Evolutionary conservation across 1,140 invertebrate genomes (phyloP).

Genomic region (Latrodectus geometricus): DNA sequence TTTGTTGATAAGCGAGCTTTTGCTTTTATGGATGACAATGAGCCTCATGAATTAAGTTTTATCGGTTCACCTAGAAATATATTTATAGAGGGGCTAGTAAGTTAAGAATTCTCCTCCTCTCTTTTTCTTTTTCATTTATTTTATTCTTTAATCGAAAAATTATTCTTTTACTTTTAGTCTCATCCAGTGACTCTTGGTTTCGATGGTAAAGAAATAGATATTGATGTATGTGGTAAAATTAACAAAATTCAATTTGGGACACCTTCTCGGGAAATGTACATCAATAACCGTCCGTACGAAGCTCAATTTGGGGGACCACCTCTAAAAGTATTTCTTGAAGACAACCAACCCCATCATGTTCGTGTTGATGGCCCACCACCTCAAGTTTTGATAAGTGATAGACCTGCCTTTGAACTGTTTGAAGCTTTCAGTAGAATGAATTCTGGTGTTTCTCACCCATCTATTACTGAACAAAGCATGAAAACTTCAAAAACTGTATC

Average conservation of each 20-base stretch:
- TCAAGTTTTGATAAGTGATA: conserved; percentile 73
- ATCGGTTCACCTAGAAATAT: conserved; percentile 68
- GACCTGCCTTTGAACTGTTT: conserved; percentile 63
- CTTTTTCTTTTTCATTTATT: background rate
- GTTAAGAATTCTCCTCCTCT: background rate
- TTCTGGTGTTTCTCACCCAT: background rate
- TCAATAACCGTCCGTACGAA: conserved; percentile 87
- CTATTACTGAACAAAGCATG: background rate
- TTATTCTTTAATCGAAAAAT: background rate
- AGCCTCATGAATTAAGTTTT: conserved; percentile 87
- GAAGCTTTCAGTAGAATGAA: conserved; percentile 13
- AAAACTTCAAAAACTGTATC: background rate
- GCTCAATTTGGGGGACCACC: conserved; percentile 93
- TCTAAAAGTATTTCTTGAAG: conserved; percentile 82
- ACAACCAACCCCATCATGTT: conserved; percentile 84
- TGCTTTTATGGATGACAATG: conserved; percentile 71
- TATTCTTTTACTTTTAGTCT: conserved; percentile 42
- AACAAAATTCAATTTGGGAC: conserved; percentile 86
- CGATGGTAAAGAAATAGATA: conserved; percentile 66
- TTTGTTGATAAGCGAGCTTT: conserved; percentile 24
- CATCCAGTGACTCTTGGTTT: conserved; percentile 47
- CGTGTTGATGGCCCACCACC: conserved; percentile 83
- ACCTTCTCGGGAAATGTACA: conserved; percentile 89
- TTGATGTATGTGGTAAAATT: conserved; percentile 70
- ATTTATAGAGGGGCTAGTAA: conserved; percentile 65